Conservation (phyloP, 2,888 invertebrate species). For the Callyntrura sp. region DNA sequence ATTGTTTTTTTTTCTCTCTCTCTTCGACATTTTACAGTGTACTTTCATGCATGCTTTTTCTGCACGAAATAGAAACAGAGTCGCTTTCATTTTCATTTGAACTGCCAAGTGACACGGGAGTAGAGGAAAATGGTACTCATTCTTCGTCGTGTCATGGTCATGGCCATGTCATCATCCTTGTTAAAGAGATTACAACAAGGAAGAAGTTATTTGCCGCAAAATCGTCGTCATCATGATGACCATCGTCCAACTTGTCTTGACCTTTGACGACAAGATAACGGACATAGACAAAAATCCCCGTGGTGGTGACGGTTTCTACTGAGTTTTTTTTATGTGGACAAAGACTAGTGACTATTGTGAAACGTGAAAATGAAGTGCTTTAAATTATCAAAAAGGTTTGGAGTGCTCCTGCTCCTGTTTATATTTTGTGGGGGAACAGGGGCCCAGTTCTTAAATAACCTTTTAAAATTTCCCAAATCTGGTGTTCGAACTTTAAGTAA, state of each 20-base stretch:
- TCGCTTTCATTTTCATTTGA: slow-evolving; percentile 63
- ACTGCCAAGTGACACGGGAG: neutral
- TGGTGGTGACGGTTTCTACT: too few species aligned
- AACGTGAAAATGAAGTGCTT: slow-evolving; percentile 58
- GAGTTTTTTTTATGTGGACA: neutral
- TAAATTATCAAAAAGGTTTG: slow-evolving; percentile 57
- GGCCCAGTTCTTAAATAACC: slow-evolving; percentile 69
- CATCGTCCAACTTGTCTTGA: slow-evolving; percentile 27
- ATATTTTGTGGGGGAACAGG: slow-evolving; percentile 61
- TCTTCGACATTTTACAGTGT: neutral
- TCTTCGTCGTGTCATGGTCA: slow-evolving; percentile 45
- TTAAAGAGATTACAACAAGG: neutral
- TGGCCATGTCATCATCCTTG: slow-evolving; percentile 32
- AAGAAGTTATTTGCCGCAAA: neutral
- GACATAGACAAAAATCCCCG: too few species aligned
- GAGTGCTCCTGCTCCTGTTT: slow-evolving; percentile 53
- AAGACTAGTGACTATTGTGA: neutral
- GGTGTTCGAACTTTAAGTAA: slow-evolving; percentile 74
- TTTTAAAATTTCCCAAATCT: slow-evolving; percentile 69
- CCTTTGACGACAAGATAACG: slow-evolving; percentile 50
- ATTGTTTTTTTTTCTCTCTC: neutral
- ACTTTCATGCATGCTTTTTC: too few species aligned
- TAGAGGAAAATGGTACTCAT: slow-evolving; percentile 5
- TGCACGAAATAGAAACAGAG: slow-evolving; percentile 19
- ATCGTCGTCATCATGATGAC: neutral